Conservation (phyloP, 2,888 invertebrate genomes). For the Agriopis aurantiaria region DNA sequence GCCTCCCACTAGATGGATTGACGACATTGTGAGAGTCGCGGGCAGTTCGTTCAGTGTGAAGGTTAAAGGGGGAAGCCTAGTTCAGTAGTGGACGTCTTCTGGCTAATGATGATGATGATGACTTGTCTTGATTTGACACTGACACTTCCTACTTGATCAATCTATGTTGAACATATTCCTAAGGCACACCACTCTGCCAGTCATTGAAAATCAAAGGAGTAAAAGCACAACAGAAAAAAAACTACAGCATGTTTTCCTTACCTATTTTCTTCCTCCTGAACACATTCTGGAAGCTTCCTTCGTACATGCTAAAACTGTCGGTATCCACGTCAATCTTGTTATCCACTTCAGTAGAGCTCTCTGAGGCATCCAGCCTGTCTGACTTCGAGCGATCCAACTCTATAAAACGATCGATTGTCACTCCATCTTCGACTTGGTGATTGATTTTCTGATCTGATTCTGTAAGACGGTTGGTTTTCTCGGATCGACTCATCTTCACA, state of each 20-base stretch:
- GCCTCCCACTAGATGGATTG: too few species aligned
- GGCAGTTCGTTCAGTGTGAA: too few species aligned
- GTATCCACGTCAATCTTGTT: slow-evolving; percentile 66
- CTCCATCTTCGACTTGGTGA: not conserved
- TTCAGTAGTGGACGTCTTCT: too few species aligned
- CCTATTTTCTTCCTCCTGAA: slow-evolving; percentile 76
- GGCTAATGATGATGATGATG: too few species aligned
- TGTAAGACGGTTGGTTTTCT: slow-evolving; percentile 57
- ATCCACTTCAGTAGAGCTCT: slow-evolving; percentile 59
- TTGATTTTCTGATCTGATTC: slow-evolving; percentile 12
- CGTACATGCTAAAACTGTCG: slow-evolving; percentile 65
- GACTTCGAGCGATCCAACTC: slow-evolving; percentile 45
- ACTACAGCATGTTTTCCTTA: slow-evolving; percentile 50
- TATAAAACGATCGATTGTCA: slow-evolving; percentile 7
- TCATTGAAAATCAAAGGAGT: too few species aligned
- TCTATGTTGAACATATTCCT: too few species aligned
- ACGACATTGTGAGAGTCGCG: too few species aligned
- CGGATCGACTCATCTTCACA: slow-evolving; percentile 58
- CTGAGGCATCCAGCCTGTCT: slow-evolving; percentile 44
- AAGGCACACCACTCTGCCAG: too few species aligned
- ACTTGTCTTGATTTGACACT: too few species aligned
- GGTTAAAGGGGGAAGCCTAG: too few species aligned
- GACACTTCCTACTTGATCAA: too few species aligned
- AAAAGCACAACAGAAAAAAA: not conserved
- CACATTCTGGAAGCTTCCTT: slow-evolving; percentile 66